Percentiles rank a stretch among this genome's conserved stretches.
phyloP scores from a whole-genome alignment of 2,797 vertebrate genomes.

The Diceros bicornis region DNA sequence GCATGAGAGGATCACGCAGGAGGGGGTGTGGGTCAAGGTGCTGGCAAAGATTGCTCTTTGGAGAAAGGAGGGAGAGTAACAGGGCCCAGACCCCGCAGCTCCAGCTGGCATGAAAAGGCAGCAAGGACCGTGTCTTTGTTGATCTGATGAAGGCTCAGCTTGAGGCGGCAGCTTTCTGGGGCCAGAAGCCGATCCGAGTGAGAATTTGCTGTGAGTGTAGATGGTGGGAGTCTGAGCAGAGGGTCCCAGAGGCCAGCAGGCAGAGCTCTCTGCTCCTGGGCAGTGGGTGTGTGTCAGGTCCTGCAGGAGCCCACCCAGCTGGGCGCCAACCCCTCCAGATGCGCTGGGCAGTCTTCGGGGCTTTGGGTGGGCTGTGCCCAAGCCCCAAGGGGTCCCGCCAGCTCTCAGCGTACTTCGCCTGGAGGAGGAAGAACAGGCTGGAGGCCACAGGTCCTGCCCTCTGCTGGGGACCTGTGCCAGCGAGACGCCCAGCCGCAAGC shows the following conservation, averaged over 20 bases:
- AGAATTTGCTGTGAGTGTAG: accelerated
- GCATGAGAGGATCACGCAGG: not conserved
- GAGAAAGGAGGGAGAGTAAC: not conserved
- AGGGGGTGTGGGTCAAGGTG: not conserved
- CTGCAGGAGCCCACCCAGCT: not conserved
- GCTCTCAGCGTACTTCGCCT: not conserved
- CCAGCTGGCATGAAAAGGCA: not conserved
- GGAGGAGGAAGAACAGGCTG: not conserved
- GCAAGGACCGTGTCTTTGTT: not conserved
- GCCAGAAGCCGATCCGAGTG: not conserved
- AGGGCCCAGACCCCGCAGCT: accelerated
- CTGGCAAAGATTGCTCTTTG: not conserved
- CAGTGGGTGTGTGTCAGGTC: too few species aligned
- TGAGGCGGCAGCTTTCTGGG: not conserved
- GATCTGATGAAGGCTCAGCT: not conserved
- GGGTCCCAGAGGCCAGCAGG: not conserved
- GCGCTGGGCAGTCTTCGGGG: not conserved
- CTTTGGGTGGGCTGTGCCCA: not conserved
- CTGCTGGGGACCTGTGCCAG: accelerated
- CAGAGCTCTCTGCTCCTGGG: not conserved
- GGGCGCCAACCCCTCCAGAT: not conserved
- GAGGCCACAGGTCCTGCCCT: not conserved
- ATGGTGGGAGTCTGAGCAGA: not conserved
- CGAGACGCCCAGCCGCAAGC: accelerated
- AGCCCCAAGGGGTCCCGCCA: accelerated